Conservation (phyloP, 2,113 vertebrate genomes). For the Ictidomys tridecemlineatus region DNA sequence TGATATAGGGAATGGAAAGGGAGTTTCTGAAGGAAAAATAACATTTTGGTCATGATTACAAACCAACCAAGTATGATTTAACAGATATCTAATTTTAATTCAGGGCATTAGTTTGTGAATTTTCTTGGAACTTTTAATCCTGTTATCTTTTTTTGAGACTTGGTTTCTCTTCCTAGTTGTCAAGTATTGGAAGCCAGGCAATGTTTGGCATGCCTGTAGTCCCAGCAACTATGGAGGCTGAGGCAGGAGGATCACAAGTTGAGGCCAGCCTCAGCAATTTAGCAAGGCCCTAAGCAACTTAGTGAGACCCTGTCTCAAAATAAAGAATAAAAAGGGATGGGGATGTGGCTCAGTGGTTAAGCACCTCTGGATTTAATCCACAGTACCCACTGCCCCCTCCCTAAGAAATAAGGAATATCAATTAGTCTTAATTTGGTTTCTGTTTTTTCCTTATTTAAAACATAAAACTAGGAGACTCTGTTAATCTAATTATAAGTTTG, state of each 20-base stretch:
- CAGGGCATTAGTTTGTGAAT: slow-evolving; percentile 41
- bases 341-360: no score
- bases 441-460: slow-evolving; percentile 45
- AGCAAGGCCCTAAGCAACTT: no score
- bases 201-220: no score
- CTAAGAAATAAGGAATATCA: slow-evolving; percentile 33
- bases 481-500: slow-evolving; percentile 42
- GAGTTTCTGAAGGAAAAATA: slow-evolving; percentile 63
- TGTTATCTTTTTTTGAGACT: slow-evolving; percentile 36
- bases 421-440: slow-evolving; percentile 43
- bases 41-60: slow-evolving; percentile 35
- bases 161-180: slow-evolving; percentile 52
- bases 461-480: slow-evolving; percentile 15
- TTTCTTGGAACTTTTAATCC: slow-evolving; percentile 47
- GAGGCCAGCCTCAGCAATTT: no score
- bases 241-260: no score
- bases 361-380: no score
- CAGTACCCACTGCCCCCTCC: no score
- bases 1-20: not conserved
- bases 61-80: slow-evolving; percentile 35
- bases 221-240: no score
- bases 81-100: slow-evolving; percentile 66
- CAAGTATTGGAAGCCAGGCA: not conserved
- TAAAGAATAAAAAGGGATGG: no score
- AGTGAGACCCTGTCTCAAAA: no score